A percentile compares a stretch with the other conserved stretches of the same genome.
These are phyloP conservation scores for Typhlomys cinereus DNA, from an alignment of 2,113 vertebrate genomes.

Conservation along the genomic window DNA sequence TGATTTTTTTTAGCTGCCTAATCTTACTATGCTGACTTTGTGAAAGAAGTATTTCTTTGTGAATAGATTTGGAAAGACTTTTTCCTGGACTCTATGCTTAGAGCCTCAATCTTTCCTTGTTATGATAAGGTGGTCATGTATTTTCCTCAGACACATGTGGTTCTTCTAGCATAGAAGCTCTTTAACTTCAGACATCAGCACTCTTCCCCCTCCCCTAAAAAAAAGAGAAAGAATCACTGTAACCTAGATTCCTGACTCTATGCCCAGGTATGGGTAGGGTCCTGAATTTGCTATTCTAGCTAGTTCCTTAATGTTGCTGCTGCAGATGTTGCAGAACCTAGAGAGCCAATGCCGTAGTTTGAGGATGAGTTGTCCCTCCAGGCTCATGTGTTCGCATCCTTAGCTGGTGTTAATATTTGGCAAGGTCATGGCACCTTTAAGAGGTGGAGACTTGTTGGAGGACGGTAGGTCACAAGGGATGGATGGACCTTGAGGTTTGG, in stretches of 20 bases:
- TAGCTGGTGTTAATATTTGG: too few species aligned
- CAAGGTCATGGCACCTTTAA: too few species aligned
- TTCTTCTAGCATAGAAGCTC: neutral
- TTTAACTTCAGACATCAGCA: neutral
- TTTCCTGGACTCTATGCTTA: neutral
- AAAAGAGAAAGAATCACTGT: slow-evolving; percentile 22
- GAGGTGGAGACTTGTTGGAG: too few species aligned
- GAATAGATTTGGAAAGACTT: neutral
- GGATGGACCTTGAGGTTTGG: too few species aligned
- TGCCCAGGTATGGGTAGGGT: neutral
- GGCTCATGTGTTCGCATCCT: too few species aligned
- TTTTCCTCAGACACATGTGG: neutral
- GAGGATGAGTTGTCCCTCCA: too few species aligned
- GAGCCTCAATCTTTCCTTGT: neutral
- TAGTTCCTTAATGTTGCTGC: neutral
- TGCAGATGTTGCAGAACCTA: neutral
- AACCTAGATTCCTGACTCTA: too few species aligned
- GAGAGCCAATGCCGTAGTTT: too few species aligned
- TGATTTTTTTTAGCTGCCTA: neutral
- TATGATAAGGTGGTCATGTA: neutral
- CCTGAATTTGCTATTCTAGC: neutral
- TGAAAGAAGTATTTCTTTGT: slow-evolving; percentile 17
- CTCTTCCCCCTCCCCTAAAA: too few species aligned
- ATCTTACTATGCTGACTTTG: neutral
- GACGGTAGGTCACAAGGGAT: too few species aligned